phyloP scores from a whole-genome alignment of 2,797 vertebrate species.

The Enoplosus armatus region DNA sequence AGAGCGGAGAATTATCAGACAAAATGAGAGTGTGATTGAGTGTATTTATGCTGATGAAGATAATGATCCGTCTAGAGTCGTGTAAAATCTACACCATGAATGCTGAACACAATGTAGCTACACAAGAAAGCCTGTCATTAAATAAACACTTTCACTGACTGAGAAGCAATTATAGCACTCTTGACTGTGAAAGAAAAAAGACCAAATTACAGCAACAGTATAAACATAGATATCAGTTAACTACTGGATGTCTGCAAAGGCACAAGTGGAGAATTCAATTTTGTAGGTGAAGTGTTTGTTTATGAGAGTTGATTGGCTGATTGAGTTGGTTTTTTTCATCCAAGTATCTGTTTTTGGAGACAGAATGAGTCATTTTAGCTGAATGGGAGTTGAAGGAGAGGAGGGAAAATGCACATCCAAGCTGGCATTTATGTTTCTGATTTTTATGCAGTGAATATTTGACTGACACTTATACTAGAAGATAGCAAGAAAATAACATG shows the following conservation, averaged over 20 bases:
- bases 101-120: constrained; percentile 32
- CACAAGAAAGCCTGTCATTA: constrained; percentile 45
- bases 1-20: constrained; percentile 12
- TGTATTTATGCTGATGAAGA: constrained; percentile 38
- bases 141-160: constrained; percentile 41
- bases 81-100: constrained; percentile 21
- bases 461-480: neutral
- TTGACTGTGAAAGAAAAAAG: constrained; percentile 27
- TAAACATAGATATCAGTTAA: constrained; percentile 28
- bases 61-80: constrained; percentile 37
- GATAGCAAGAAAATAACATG: neutral
- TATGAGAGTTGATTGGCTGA: constrained; percentile 16
- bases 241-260: constrained; percentile 2
- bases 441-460: neutral
- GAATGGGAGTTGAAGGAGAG: neutral
- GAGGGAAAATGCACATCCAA: neutral
- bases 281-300: constrained; percentile 33
- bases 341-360: neutral
- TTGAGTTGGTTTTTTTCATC: constrained; percentile 4
- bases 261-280: constrained; percentile 18
- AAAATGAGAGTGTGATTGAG: constrained; percentile 10
- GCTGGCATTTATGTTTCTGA: neutral
- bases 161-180: constrained; percentile 34
- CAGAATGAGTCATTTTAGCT: neutral
- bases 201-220: constrained; percentile 32